Percentiles rank a stretch among this genome's conserved stretches.
Evolutionary conservation across 2,888 invertebrate genomes (phyloP).

Genomic region (Orthosia cruda): DNA sequence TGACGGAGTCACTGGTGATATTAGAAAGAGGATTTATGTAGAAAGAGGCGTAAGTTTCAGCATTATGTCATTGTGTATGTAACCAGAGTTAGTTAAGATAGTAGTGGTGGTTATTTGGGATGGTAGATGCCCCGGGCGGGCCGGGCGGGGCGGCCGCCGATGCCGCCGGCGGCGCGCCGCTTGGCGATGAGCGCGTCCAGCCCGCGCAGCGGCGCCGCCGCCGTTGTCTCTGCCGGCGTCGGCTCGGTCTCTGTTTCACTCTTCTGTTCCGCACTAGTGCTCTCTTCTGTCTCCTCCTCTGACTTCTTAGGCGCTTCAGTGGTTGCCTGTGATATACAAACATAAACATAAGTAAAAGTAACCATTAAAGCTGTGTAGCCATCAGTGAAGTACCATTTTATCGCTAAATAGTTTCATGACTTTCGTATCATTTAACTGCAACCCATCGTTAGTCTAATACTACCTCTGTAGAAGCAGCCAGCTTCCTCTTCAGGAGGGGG

Average conservation of each 20-base stretch:
- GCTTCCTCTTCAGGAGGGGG: slow-evolving; percentile 91
- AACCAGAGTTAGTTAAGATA: slow-evolving; percentile 52
- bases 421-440: neutral
- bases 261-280: slow-evolving; percentile 83
- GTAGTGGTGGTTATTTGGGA: slow-evolving; percentile 73
- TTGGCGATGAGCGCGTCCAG: slow-evolving; percentile 94
- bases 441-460: neutral
- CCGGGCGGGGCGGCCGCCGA: slow-evolving; percentile 81
- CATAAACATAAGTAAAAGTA: slow-evolving; percentile 14
- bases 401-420: neutral
- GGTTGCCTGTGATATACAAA: slow-evolving; percentile 76
- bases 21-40: slow-evolving; percentile 5
- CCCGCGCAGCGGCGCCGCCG: slow-evolving; percentile 92
- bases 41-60: slow-evolving; percentile 58
- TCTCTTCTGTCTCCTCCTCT: slow-evolving; percentile 85
- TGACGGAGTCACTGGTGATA: slow-evolving; percentile 26
- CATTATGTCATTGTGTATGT: slow-evolving; percentile 68
- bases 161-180: slow-evolving; percentile 92
- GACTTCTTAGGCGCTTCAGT: slow-evolving; percentile 87
- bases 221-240: slow-evolving; percentile 85
- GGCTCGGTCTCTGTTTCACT: slow-evolving; percentile 87
- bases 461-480: slow-evolving; percentile 88
- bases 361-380: neutral
- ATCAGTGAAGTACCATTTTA: neutral
- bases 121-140: slow-evolving; percentile 80